Base-by-base conservation (phyloP, 1,140 invertebrate genomes). In the Drosophila asahinai region DNA sequence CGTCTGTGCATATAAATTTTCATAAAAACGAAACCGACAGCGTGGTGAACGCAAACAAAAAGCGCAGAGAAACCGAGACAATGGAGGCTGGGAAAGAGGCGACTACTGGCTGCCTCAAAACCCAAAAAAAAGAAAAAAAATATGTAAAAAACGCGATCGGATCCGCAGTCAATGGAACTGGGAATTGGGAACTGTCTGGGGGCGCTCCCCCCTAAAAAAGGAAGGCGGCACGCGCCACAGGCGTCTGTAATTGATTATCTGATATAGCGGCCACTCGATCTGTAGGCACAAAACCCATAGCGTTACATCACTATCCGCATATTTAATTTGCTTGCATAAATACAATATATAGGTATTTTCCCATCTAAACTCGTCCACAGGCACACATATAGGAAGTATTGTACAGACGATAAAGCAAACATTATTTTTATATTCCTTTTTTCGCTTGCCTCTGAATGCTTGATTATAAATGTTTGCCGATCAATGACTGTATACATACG, bases 231-330 rank as follows among this genome's bases (percentile, higher is more conserved):
- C 75, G 76, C 75, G 75, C 74, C 75, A 78, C 75, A 78, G 75
- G 75, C 75, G 64, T 49, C 75, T 70, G 74, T 78, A 78, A 78
- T 78, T 78, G 75, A 78, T 78, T 78, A 78, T 78, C 64, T 45
- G 49, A 78, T 77, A 38, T 19, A 25, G 51, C 45, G 38, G 17
- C n/a, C 71, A 38, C 54, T 48, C 67, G 47, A 73, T 60, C 68
- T 59, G 25, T 43, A n/a, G 36, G 36, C 52, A 22, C 36, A 54
- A 77, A 77, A 62, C 72, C 75, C 57, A 77, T 70, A 51, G 57
- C 51, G 60, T 78, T 78, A 61, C 75, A 78, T 78, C 75, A 78
- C 66, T 70, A 33, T 51, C 22, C 43, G 36, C 55, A 73, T 74
- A 61, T 43, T 73, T 73, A 78, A 61, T 55, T 62, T 52, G 52